phyloP scores from a whole-genome alignment of 2,888 invertebrate species.

The Eurytoma adleriae region DNA sequence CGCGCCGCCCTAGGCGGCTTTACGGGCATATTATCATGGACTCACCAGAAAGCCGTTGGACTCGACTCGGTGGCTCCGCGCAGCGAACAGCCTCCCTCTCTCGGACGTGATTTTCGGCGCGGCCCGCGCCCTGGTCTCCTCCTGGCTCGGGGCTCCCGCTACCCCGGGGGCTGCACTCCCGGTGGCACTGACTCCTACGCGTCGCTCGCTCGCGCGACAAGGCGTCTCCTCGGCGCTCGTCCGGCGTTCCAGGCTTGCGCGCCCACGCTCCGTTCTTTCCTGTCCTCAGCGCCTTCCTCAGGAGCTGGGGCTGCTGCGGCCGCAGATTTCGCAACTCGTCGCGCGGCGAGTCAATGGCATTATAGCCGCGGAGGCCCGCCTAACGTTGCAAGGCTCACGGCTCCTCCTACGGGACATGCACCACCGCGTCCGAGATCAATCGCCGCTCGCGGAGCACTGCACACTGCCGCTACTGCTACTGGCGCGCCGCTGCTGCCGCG shows the following conservation, averaged over 20 bases:
- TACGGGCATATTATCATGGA: not conserved
- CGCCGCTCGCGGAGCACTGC: constrained; percentile 54
- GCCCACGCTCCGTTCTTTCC: not conserved
- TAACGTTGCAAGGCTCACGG: constrained; percentile 34
- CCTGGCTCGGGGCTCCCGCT: not conserved
- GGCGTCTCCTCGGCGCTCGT: not conserved
- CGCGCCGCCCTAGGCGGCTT: not conserved
- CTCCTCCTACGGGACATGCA: constrained; percentile 35
- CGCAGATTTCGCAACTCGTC: not conserved
- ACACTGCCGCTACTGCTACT: not conserved
- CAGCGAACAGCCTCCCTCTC: constrained; percentile 54
- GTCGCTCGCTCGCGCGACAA: not conserved
- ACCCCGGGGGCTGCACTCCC: constrained; percentile 8
- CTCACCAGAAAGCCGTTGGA: constrained; percentile 49
- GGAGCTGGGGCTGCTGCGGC: constrained; percentile 17
- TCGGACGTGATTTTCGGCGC: not conserved
- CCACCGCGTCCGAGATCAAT: constrained; percentile 51
- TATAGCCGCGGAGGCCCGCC: constrained; percentile 42
- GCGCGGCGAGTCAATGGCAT: constrained; percentile 45
- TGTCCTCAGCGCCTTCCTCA: constrained; percentile 27
- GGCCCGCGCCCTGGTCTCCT: not conserved
- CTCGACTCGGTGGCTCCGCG: constrained; percentile 44
- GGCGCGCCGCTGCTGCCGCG: too few species aligned
- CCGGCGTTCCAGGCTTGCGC: constrained; percentile 11
- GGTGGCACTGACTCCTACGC: not conserved